Base-by-base conservation (phyloP, 2,113 vertebrate genomes). In the Hippocampus mohnikei region DNA sequence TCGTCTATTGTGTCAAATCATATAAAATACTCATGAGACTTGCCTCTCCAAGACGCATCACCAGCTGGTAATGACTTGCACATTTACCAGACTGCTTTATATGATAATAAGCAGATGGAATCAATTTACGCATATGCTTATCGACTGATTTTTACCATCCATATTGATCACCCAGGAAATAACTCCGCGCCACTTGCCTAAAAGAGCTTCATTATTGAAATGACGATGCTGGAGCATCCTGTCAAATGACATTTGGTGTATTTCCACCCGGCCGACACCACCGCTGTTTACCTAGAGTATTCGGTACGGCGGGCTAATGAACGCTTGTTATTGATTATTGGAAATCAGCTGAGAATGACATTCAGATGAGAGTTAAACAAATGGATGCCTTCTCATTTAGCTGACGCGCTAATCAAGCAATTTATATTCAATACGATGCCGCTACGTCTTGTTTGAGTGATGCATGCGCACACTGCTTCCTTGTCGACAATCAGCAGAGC, bases 71-170 rank as follows among this genome's bases (percentile, higher is more conserved):
- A 89, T 91, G 84, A 91, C 77, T 86, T 91, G 91, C 89, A 90
- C 90, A 91, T 88, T 92, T 91, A 93, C 91, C 80, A 79, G 81
- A 50, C 86, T 90, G 89, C 84, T 93, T 91, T 91, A 91, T 91
- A 92, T 93, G 92, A 91, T 91, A 92, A 92, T 91, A 88, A 88
- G 89, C 63, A 79, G 78, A 86, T 84, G 60, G 64, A 89, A 92
- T 93, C 92, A 90, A 92, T 93, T 87, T 71, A 90, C 85, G 90
- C 91, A 92, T 93, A 91, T 87, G 88, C 84, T 93, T 93, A 92
- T 92, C 90, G 92, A 92, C 85, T 55, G 78, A 80, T 84, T 81
- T 66, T 80, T 79, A 75, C 67, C 55, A 68, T 70, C 23, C n/a
- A 2, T 79, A 93, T 92, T 87, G 92, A 92, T 92, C 79, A 67